Percentiles rank a stretch among this genome's conserved stretches.
These are phyloP conservation scores for Drosophila guanche DNA, from an alignment of 1,140 invertebrate species.

Conservation along the genomic window DNA sequence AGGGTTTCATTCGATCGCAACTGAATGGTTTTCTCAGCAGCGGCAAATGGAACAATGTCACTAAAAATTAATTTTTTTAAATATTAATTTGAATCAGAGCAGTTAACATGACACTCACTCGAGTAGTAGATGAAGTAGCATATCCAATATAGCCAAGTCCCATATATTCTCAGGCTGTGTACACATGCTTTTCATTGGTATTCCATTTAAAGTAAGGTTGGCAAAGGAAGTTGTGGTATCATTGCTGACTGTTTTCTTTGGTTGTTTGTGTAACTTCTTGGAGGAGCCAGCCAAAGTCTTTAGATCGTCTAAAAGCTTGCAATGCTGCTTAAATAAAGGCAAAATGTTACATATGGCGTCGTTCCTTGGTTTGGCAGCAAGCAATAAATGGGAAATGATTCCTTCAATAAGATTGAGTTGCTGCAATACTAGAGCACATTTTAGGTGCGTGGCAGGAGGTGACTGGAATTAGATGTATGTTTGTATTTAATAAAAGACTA, in stretches of 20 bases:
- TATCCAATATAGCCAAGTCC: conserved; percentile 70
- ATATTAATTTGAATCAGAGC: background rate
- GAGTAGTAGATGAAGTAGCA: conserved; percentile 62
- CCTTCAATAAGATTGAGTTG: conserved; percentile 78
- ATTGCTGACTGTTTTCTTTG: conserved; percentile 33
- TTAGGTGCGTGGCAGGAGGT: conserved; percentile 56
- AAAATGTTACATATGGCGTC: conserved; percentile 56
- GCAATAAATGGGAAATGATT: conserved; percentile 63
- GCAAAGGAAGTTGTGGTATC: conserved; percentile 23
- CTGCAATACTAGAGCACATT: conserved; percentile 67
- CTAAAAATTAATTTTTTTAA: conserved; percentile 27
- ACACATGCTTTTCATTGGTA: conserved; percentile 60
- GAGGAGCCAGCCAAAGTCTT: conserved; percentile 38
- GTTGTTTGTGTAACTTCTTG: conserved; percentile 60
- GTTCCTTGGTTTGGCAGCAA: conserved; percentile 62
- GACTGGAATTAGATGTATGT: conserved; percentile 15
- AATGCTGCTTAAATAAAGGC: conserved; percentile 71
- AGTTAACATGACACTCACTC: conserved; percentile 50
- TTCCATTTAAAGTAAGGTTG: conserved; percentile 67
- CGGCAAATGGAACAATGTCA: conserved; percentile 72
- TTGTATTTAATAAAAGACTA: background rate
- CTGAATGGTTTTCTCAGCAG: conserved; percentile 41
- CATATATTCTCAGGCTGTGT: conserved; percentile 73
- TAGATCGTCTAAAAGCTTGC: conserved; percentile 51
- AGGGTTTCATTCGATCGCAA: conserved; percentile 60